Evolutionary conservation across 2,888 invertebrate species (phyloP), one percentile per base, ranked within the genome.

Genomic region (Macrophya alboannulata): DNA sequence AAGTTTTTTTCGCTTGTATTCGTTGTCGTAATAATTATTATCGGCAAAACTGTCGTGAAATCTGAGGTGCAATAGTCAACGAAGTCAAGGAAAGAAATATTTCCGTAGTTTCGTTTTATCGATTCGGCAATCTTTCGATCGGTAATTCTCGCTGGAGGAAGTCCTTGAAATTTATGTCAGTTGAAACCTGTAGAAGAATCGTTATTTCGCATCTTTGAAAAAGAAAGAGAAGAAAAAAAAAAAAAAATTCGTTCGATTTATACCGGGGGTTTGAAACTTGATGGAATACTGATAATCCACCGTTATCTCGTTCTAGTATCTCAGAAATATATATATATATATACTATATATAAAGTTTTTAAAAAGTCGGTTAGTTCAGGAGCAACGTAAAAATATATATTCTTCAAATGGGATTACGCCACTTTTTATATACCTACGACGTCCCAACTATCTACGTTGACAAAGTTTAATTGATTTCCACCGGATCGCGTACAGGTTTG

Each of bases 41-140:
- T 74, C 25, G 6, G 40, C 45, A 43, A 62, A 74, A 37, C 72
- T 74, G 4, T 74, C 72, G 72, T 45, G 45, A 74, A 74, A 74
- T 74, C 72, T 74, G 43, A n/a, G 12, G 21, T 74, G 72, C 72
- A 83, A 71, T 45, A 40, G 83, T 48, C 68, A 83, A 83, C 83
- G 43, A 3, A 71, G 83, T 83, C 81, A 81, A 81, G 81, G 81
- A 81, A 83, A 83, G 37, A 68, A 68, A 37, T n/a, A n/a, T 83
- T 83, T 83, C 83, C 83, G 83, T 37, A 81, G 81, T 81, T 81
- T 81, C 81, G 81, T 81, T 31, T 62, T 81, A 83, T 83, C 83
- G 83, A 83, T 83, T 83, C n/a, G 83, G 83, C 83, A 83, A 71
- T 71, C 68, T 83, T 83, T 68, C 45, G 21, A 45, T 37, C 81